phyloP scores from a whole-genome alignment of 2,113 vertebrate genomes.

The Sitta europaea region DNA sequence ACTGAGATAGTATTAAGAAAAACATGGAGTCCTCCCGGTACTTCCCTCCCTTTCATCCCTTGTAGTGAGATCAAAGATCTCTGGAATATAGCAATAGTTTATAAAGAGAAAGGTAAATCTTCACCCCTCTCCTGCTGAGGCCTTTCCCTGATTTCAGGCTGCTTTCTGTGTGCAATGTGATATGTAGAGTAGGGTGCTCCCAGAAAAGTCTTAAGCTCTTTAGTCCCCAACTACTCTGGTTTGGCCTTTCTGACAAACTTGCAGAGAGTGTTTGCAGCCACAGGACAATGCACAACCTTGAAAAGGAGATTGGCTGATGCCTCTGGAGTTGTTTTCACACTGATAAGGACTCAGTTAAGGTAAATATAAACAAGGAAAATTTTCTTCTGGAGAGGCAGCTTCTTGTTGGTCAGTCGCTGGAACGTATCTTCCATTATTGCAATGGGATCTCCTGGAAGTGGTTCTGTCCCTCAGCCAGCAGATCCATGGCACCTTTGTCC shows the following conservation, averaged over 20 bases:
- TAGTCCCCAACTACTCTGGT: background rate
- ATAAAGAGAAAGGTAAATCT: background rate
- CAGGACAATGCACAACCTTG: background rate
- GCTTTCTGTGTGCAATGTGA: background rate
- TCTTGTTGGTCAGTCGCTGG: background rate
- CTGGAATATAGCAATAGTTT: background rate
- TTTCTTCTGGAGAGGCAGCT: background rate
- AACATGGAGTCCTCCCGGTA: background rate
- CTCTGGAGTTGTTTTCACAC: background rate
- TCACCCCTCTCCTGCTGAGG: background rate
- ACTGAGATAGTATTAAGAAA: background rate
- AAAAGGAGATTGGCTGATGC: background rate
- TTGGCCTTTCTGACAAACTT: background rate
- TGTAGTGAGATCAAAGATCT: background rate
- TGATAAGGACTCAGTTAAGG: background rate
- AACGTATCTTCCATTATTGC: background rate
- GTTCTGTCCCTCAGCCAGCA: background rate
- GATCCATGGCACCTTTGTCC: background rate
- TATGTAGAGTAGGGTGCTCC: background rate
- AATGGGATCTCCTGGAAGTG: background rate
- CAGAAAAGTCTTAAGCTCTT: background rate
- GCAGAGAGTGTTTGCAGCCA: fast-evolving
- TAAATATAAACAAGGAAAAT: background rate
- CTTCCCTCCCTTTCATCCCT: background rate
- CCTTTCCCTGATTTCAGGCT: background rate